phyloP scores from a whole-genome alignment of 92 coral and sea anemone genomes.

The Zoanthus sansibaricus region DNA sequence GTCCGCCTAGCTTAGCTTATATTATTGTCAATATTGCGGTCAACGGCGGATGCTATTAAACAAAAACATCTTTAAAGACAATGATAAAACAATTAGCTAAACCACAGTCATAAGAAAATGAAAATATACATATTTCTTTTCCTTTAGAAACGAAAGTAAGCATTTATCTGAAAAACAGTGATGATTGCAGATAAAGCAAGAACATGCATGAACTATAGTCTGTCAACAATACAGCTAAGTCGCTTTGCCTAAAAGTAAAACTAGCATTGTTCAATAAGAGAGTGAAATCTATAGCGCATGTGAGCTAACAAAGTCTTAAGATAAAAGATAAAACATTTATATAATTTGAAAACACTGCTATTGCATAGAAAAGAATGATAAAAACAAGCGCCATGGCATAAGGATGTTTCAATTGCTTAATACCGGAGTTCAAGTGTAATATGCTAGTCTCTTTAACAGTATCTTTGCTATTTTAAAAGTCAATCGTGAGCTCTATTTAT shows the following conservation, averaged over 20 bases:
- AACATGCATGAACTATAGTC: background rate
- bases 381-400: background rate
- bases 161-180: background rate
- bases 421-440: background rate
- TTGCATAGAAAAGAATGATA: background rate
- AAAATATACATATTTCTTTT: conserved; percentile 3
- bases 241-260: too few species aligned
- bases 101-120: background rate
- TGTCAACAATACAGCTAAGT: background rate
- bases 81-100: conserved; percentile 35
- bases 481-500: background rate
- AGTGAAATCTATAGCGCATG: background rate
- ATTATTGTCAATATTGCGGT: conserved; percentile 22
- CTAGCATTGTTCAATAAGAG: background rate
- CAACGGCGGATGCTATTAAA: conserved; percentile 34
- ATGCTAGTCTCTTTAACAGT: background rate
- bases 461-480: too few species aligned
- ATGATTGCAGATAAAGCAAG: background rate
- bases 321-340: background rate
- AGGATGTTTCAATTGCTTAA: background rate
- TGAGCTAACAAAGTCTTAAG: background rate
- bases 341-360: background rate
- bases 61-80: conserved; percentile 35
- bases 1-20: background rate
- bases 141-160: conserved; percentile 4